Conservation (phyloP, 2,888 invertebrate species). For the Sarcophaga caerulescens region DNA sequence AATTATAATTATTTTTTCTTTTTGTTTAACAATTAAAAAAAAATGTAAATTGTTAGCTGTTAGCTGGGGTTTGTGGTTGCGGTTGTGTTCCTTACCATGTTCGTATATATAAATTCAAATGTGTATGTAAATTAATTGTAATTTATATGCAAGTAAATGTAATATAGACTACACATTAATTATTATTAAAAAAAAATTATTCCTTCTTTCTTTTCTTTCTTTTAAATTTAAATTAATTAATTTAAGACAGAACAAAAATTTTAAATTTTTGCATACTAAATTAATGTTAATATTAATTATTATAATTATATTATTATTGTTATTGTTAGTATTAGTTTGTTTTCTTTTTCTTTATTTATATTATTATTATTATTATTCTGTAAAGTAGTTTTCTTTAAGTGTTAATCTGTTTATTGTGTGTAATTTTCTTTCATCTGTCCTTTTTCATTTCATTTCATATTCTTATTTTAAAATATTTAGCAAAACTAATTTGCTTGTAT, state of each 20-base stretch:
- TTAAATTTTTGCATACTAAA: constrained; percentile 65
- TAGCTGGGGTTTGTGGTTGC: not conserved
- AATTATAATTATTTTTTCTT: constrained; percentile 28
- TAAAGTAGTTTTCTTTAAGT: constrained; percentile 6
- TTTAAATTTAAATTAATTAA: not conserved
- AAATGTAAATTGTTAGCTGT: constrained; percentile 13
- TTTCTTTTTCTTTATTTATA: constrained; percentile 30
- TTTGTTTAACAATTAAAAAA: constrained; percentile 43
- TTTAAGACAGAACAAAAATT: constrained; percentile 66
- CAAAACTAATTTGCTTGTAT: constrained; percentile 57
- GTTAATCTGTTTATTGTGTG: constrained; percentile 32
- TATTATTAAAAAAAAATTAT: constrained; percentile 48
- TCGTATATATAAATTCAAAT: constrained; percentile 58
- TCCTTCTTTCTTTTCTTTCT: constrained; percentile 1
- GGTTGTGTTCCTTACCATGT: constrained; percentile 24
- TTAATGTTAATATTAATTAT: constrained; percentile 29
- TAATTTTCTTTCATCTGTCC: constrained; percentile 19
- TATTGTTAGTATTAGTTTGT: constrained; percentile 38
- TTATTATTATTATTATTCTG: constrained; percentile 21
- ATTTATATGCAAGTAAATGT: constrained; percentile 3
- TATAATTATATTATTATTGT: constrained; percentile 40
- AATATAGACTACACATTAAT: constrained; percentile 51
- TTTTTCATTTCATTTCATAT: constrained; percentile 9
- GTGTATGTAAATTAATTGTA: constrained; percentile 5
- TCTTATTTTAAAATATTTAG: constrained; percentile 41